Evolutionary conservation across 2,888 invertebrate species (phyloP), one percentile per base, ranked within the genome.

Genomic region (Lutraria lutraria): DNA sequence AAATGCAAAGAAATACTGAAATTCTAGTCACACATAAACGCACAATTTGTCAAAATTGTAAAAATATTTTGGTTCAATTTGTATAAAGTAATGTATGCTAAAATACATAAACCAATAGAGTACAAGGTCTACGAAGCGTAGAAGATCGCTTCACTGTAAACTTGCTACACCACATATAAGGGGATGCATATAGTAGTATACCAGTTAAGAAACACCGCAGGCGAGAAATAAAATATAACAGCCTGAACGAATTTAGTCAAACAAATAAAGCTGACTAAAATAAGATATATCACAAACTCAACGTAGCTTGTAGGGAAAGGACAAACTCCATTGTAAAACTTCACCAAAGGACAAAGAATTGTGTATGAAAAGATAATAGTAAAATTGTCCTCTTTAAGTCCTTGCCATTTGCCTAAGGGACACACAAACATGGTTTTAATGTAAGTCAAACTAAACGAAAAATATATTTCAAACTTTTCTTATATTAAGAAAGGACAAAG

Each of bases 131-230:
- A 54, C 60, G 29, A 80, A 85, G 85, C 85, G 85, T 85, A 56
- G 76, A 80, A 85, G 56, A 85, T 85, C 79, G 60, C 80, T 43
- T 80, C 80, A 85, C 80, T 85, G 80, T 85, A 85, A 43, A 83
- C 76, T 81, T 81, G 52, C 29, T 52, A 21, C 13, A 0, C 25
- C 53, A 54, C n/a, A 85, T 60, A 79, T 31, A 16, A 43, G 79
- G 21, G 25, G 85, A 79, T 85, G 84, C 76, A 76, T 84, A 54
- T 1, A n/a, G 53, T 52, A 34, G 56, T 60, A 52, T 80, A 68
- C 63, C 12, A n/a, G 63, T n/a, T 63, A 54, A 80, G 19, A 80
- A 34, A 43, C 31, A 56, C 80, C 60, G 54, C 31, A 60, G 85
- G 79, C 85, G 25, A 79, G 56, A 29, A 85, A 52, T 68, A 76